These are phyloP conservation scores for Montipora foliosa DNA, from an alignment of 64 coral and sea anemone species.

Conservation along the genomic window DNA sequence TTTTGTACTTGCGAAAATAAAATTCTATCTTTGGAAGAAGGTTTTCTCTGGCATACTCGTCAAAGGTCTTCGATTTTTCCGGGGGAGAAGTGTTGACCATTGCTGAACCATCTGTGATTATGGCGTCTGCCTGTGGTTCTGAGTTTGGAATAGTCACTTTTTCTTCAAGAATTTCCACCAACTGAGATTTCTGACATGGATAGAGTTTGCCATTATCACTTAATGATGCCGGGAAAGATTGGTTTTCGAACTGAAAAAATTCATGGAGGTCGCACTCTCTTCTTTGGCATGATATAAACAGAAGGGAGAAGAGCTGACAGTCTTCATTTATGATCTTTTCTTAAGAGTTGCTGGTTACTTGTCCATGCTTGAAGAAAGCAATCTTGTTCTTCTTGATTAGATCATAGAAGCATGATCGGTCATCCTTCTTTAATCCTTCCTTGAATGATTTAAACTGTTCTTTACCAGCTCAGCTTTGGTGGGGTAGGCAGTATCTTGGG, in stretches of 20 bases:
- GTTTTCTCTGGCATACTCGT: slow-evolving; percentile 64
- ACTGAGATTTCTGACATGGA: slow-evolving; percentile 67
- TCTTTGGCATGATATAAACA: slow-evolving; percentile 72
- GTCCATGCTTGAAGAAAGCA: slow-evolving; percentile 56
- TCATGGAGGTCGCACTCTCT: slow-evolving; percentile 65
- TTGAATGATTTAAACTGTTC: background rate
- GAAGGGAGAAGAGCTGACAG: slow-evolving; percentile 55
- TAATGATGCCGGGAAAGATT: slow-evolving; percentile 50
- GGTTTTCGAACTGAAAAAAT: slow-evolving; percentile 75
- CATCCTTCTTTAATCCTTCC: slow-evolving; percentile 64
- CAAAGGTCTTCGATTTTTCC: slow-evolving; percentile 60
- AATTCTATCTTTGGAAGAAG: slow-evolving; percentile 51
- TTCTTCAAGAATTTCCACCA: slow-evolving; percentile 49
- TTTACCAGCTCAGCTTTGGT: slow-evolving; percentile 64
- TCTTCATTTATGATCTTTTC: slow-evolving; percentile 69
- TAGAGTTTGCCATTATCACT: slow-evolving; percentile 68
- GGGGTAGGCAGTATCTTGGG: slow-evolving; percentile 62
- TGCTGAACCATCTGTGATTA: slow-evolving; percentile 69
- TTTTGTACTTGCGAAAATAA: slow-evolving; percentile 5
- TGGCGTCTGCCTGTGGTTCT: slow-evolving; percentile 53
- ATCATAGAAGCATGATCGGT: slow-evolving; percentile 56
- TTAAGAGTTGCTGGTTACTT: slow-evolving; percentile 42
- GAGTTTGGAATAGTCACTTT: slow-evolving; percentile 59
- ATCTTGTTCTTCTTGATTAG: slow-evolving; percentile 61
- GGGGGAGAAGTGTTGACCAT: slow-evolving; percentile 49